Base-by-base conservation (phyloP, 2,113 vertebrate species). In the Potamarius usumacintae region DNA sequence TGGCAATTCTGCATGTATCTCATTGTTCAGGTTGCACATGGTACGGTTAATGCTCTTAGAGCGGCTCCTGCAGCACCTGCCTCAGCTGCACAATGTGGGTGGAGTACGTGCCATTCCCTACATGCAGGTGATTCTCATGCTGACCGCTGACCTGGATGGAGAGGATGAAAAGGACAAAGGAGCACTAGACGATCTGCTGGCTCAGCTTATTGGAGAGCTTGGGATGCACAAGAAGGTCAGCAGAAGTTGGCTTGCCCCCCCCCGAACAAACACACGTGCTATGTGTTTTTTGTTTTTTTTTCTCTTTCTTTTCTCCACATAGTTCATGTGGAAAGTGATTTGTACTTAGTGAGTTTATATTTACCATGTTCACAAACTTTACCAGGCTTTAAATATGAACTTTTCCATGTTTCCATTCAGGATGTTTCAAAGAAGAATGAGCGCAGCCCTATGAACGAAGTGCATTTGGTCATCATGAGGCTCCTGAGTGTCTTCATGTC, bases 401-500 rank as follows among this genome's bases (percentile, higher is more conserved):
- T n/a, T 8, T 58, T 7, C 84, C 17, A 17, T 67, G 3, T 84
- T 74, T 83, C 25, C 84, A 25, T 86, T 30, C 90, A 99, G 98
- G 98, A 99, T 0, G 97, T 99, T 60, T 97, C 98, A 52, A 99
- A 96, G 94, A 99, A 99, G 88, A 99, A 99, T 0, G 98, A 99
- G 22, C 97, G 98, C 76, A 96, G 95, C 22, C 90, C 98, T 22
- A 94, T 98, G 87, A 99, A 99, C 8, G 98, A 99, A 91, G 98
- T 99, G 65, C 98, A 99, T 83, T 90, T 99, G 91, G 98, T 99
- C 69, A 97, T 99, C 48, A 99, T 99, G 98, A 96, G 98, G 80
- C 96, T 99, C 1, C 96, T 99, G 52, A 99, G 98, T 3, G 98
- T 99, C 85, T 99, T 99, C 94, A 99, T 99, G 98, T 99, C 98